Evolutionary conservation across 1,140 invertebrate genomes (phyloP), one percentile per base, ranked within the genome.

Genomic region (Helicorthomorpha holstii): DNA sequence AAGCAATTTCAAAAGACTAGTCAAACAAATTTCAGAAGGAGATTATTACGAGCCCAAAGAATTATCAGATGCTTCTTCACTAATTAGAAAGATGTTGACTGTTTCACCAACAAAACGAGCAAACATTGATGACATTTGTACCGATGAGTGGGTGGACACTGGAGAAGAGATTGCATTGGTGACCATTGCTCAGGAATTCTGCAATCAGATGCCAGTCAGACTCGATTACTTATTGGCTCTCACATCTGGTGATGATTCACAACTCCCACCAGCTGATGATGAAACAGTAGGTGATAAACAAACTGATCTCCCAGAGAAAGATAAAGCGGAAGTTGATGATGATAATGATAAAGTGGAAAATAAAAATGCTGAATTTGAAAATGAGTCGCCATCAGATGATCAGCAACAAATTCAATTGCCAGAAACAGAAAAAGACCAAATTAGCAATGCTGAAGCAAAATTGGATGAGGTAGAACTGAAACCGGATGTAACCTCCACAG

Each of bases 31-130:
- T 61, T 93, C 91, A 52, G 81, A 85, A 63, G 92, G 92, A 2
- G 89, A 94, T 68, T 98, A 97, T 69, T 96, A 89, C 63, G 92
- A 98, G 69, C 94, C 94, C 14, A 85, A 90, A 59, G 86, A 82
- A 7, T 56, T 74, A 75, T 47, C 66, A 85, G 89, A 83, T 58
- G 93, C 93, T 4, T 95, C 93, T 14, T 81, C 86, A 29, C 73
- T 99, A 21, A 98, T 99, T 51, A 77, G 84, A 43, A 84, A 88
- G 50, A 89, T 98, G 81, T 70, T 98, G 50, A 91, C 87, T 0
- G 90, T 96, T 0, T 85, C 87, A 63, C 89, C 93, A 0, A 70
- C 77, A 19, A 80, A 85, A 61, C 73, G 95, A 59, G 89, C 93
- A 3, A 87, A 85, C 57, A 91, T 98, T 56, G 81, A 85, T 56